A percentile compares a stretch with the other conserved stretches of the same genome.
Evolutionary conservation across 1,140 invertebrate genomes (phyloP).

Genomic region (Drosophila simulans): DNA sequence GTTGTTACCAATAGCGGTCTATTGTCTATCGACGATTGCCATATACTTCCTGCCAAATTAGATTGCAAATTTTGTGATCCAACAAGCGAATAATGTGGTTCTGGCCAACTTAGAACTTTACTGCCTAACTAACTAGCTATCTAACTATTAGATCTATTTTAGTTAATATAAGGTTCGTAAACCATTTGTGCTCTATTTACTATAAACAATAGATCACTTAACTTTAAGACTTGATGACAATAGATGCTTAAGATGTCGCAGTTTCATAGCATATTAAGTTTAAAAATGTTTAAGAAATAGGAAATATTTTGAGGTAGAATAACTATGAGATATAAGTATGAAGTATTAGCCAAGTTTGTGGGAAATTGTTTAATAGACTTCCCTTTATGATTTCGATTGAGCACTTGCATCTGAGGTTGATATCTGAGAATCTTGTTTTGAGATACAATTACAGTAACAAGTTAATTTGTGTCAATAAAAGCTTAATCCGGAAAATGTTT

Average conservation of each 20-base stretch:
- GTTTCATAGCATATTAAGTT: not conserved
- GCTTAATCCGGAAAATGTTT: slow-evolving; percentile 15
- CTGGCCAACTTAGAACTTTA: slow-evolving; percentile 20
- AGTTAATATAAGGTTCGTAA: no score
- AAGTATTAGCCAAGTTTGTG: no score
- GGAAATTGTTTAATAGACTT: no score
- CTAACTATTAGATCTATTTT: no score
- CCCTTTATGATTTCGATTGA: slow-evolving; percentile 10
- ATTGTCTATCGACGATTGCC: slow-evolving; percentile 47
- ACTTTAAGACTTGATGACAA: not conserved
- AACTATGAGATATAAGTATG: no score
- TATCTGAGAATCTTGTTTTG: slow-evolving; percentile 6
- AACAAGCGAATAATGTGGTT: slow-evolving; percentile 38
- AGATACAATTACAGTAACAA: slow-evolving; percentile 20
- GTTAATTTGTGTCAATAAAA: slow-evolving; percentile 29
- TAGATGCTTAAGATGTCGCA: not conserved
- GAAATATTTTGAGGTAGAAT: not conserved
- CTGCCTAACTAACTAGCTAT: not conserved
- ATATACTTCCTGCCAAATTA: slow-evolving; percentile 47
- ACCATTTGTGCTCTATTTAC: not conserved
- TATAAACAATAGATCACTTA: not conserved
- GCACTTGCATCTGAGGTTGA: slow-evolving; percentile 32
- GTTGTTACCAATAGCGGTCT: slow-evolving; percentile 41
- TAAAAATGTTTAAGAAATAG: not conserved
- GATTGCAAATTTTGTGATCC: slow-evolving; percentile 39